These are phyloP conservation scores for Holocentrus rufus DNA, from an alignment of 2,797 vertebrate species.

Conservation along the genomic window DNA sequence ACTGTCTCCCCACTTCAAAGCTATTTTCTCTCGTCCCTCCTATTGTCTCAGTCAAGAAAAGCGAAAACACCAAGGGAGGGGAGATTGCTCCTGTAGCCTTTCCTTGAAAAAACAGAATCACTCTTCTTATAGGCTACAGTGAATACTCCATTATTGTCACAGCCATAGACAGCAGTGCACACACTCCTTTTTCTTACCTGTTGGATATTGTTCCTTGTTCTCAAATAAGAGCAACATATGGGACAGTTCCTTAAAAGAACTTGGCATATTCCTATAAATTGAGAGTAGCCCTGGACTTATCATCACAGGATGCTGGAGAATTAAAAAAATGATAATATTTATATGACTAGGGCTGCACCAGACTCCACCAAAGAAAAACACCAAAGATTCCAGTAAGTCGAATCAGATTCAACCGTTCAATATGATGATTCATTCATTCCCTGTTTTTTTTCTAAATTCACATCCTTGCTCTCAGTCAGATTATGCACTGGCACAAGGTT, in stretches of 20 bases:
- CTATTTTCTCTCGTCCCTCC: neutral
- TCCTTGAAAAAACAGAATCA: neutral
- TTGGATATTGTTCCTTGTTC: neutral
- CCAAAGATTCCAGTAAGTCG: too few species aligned
- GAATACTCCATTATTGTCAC: neutral
- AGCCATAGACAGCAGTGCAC: neutral
- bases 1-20: neutral
- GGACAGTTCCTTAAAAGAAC: too few species aligned
- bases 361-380: too few species aligned
- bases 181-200: neutral
- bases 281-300: too few species aligned
- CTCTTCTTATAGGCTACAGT: neutral
- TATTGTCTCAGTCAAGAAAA: neutral
- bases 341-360: neutral
- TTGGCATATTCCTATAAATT: too few species aligned
- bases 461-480: too few species aligned
- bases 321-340: slow-evolving; percentile 10
- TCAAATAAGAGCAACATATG: neutral
- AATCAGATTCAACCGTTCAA: too few species aligned
- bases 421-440: too few species aligned
- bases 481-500: too few species aligned
- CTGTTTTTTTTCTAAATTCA: too few species aligned
- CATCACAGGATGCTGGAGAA: neutral
- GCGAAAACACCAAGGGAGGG: neutral
- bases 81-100: neutral